Evolutionary conservation across 2,113 vertebrate species (phyloP).

Genomic region (Falcunculus frontatus): DNA sequence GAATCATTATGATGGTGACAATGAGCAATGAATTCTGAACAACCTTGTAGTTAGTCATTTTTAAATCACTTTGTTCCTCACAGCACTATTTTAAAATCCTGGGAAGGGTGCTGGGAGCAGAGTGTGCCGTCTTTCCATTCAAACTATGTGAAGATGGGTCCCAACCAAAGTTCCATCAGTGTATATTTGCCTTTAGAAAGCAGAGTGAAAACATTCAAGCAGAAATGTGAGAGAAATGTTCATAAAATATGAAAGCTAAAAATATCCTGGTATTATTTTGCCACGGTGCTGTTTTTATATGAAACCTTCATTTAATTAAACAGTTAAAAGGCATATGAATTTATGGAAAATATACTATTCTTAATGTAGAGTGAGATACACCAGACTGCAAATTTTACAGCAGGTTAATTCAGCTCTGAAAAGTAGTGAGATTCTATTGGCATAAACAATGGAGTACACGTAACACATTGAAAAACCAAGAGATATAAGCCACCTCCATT

Average conservation of each 20-base stretch:
- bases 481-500: background rate
- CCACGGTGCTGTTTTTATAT: background rate
- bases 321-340: background rate
- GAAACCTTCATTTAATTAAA: background rate
- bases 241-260: background rate
- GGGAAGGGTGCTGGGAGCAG: background rate
- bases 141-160: background rate
- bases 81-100: background rate
- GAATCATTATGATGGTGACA: background rate
- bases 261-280: background rate
- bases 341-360: background rate
- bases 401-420: background rate
- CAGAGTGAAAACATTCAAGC: background rate
- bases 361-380: background rate
- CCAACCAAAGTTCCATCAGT: background rate
- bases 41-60: background rate
- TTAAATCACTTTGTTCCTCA: background rate
- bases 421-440: background rate
- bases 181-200: background rate
- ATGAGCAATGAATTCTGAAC: background rate
- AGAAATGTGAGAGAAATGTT: background rate
- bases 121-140: background rate
- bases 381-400: background rate
- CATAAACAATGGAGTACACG: background rate
- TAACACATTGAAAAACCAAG: background rate